These are phyloP conservation scores for Lasioglossum leucozonium DNA, from an alignment of 2,888 invertebrate genomes.

Conservation along the genomic window DNA sequence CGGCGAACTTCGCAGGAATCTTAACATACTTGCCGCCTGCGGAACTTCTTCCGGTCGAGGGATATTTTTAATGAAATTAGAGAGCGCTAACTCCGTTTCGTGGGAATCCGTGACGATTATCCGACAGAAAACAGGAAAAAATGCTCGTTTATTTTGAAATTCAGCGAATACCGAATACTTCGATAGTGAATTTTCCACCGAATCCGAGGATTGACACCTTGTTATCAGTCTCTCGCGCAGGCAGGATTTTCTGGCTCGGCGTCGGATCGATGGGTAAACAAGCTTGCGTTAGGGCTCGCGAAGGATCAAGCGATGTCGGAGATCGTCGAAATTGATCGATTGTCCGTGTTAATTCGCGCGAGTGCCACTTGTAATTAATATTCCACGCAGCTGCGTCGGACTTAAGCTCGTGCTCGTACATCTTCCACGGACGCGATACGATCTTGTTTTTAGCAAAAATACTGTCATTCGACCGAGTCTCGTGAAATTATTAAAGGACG, in stretches of 20 bases:
- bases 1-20: not conserved
- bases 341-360: slow-evolving; percentile 18
- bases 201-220: not conserved
- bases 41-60: too few relatives aligned
- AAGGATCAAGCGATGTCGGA: not conserved
- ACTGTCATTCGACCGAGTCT: not conserved
- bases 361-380: slow-evolving; percentile 26
- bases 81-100: not conserved
- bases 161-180: too few relatives aligned
- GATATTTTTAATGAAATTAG: not conserved
- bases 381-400: not conserved
- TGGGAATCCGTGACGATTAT: not conserved
- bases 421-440: not conserved
- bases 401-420: not conserved
- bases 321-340: slow-evolving; percentile 26
- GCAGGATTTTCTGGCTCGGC: not conserved
- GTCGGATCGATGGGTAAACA: slow-evolving; percentile 4
- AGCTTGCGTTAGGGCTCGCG: not conserved
- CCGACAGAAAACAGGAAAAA: not conserved
- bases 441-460: not conserved
- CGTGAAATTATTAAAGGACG: too few relatives aligned
- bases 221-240: not conserved
- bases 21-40: not conserved
- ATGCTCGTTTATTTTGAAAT: too few relatives aligned
- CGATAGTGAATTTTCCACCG: too few relatives aligned